These are phyloP conservation scores for Morpho deidamia DNA, from an alignment of 2,888 invertebrate species.

Conservation along the genomic window DNA sequence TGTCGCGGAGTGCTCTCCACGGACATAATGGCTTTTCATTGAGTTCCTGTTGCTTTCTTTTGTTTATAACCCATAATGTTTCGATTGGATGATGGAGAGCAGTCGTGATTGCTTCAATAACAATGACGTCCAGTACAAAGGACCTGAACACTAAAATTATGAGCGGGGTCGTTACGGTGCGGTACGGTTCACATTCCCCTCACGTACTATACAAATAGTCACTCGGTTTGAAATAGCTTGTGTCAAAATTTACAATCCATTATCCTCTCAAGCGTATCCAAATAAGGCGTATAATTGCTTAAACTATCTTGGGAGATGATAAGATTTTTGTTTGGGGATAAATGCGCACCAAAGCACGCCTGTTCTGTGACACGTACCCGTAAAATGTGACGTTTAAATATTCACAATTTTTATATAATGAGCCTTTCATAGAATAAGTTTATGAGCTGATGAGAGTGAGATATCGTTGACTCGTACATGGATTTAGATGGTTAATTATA, in stretches of 20 bases:
- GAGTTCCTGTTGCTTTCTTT: slow-evolving; percentile 75
- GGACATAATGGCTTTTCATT: slow-evolving; percentile 76
- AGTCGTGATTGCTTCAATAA: slow-evolving; percentile 76
- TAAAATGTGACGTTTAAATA: slow-evolving; percentile 60
- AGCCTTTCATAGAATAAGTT: slow-evolving; percentile 59
- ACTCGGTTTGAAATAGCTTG: slow-evolving; percentile 23
- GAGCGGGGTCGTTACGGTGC: slow-evolving; percentile 57
- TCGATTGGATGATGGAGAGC: slow-evolving; percentile 75
- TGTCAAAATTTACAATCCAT: slow-evolving; percentile 28
- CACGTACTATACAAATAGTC: slow-evolving; percentile 47
- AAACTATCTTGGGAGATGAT: slow-evolving; percentile 10
- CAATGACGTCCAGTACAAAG: slow-evolving; percentile 71
- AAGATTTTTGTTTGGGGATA: slow-evolving; percentile 15
- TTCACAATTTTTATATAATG: slow-evolving; percentile 67
- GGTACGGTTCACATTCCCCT: slow-evolving; percentile 62
- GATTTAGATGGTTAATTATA: slow-evolving; percentile 12
- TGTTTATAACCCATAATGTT: slow-evolving; percentile 78
- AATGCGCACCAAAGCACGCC: slow-evolving; percentile 36
- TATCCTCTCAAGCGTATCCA: slow-evolving; percentile 25
- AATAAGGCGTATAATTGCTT: slow-evolving; percentile 30
- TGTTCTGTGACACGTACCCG: slow-evolving; percentile 52
- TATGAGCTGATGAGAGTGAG: slow-evolving; percentile 43
- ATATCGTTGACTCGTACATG: slow-evolving; percentile 28
- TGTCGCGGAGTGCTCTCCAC: slow-evolving; percentile 59
- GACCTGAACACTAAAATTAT: slow-evolving; percentile 68